Base-by-base conservation (phyloP, 1,140 invertebrate species). In the Papilio helenus region DNA sequence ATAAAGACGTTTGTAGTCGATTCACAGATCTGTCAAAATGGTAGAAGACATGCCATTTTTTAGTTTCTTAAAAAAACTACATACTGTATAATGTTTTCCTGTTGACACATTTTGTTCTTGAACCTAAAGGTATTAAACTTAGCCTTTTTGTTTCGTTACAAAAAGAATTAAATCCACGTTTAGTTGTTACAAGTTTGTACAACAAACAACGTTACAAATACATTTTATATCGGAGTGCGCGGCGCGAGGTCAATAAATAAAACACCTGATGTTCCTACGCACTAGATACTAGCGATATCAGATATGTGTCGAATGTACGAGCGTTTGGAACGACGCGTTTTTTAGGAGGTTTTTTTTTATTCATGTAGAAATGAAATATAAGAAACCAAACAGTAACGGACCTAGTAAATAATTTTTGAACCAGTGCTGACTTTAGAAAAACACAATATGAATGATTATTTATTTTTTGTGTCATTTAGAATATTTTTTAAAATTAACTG, bases 201-300 rank as follows among this genome's bases (percentile, higher is more conserved):
- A 68, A 61, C 16, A 49, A 61, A 26, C 20, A 23, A 4, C 14
- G 26, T 68, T 68, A 68, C 61, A 68, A 68, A 68, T 68, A 68
- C 23, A 26, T 68, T 74, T 74, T 74, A 49, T 74, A 26, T 74
- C 20, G 20, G 8, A 74, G 44, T 74, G 72, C 20, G 39, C 14
- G 3, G 39, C 23, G 42, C 26, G 23, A 34, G 44, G 46, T 73
- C 46, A 79, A 79, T 42, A 51, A 72, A 55, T 34, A 51, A 55
- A 42, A 49, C 51, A 82, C 72, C 71, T 84, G 85, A 86, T 82
- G 90, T 87, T 87, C 86, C 90, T 89, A 90, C 88, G 86, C 86
- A 86, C 83, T 85, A 87, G 86, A 86, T 84, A 86, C 61, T 82
- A 83, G 87, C 86, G 85, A 87, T 87, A 89, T 88, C 83, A 80